Conservation (phyloP, 2,888 invertebrate genomes). For the Acanthosoma haemorrhoidale region DNA sequence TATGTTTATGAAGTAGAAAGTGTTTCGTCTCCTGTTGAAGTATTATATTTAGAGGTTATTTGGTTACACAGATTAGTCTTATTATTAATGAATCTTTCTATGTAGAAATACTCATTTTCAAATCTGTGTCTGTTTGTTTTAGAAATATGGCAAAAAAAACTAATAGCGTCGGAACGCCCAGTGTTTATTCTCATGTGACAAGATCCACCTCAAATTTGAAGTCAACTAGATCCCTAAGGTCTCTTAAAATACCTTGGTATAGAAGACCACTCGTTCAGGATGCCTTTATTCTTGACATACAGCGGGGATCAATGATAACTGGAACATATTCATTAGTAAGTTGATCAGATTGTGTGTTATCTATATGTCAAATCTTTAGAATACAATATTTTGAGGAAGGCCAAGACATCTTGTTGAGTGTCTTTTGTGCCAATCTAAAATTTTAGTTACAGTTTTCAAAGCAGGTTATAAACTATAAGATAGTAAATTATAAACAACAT, state of each 20-base stretch:
- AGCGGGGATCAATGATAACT: constrained; percentile 72
- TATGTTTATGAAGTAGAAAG: too few species aligned
- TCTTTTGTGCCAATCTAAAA: too few species aligned
- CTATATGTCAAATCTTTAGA: neutral
- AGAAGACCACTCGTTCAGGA: constrained; percentile 76
- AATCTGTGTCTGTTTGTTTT: neutral
- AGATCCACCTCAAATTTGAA: constrained; percentile 75
- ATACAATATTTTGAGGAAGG: too few species aligned
- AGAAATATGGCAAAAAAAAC: constrained; percentile 60
- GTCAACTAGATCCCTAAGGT: constrained; percentile 72
- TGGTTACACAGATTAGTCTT: neutral
- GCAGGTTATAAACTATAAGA: too few species aligned
- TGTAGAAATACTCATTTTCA: neutral
- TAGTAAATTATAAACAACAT: too few species aligned
- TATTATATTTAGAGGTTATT: neutral
- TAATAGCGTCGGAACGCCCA: constrained; percentile 80
- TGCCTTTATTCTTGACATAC: constrained; percentile 75
- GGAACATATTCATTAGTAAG: constrained; percentile 74
- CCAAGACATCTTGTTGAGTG: too few species aligned
- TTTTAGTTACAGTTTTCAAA: too few species aligned
- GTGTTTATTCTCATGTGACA: constrained; percentile 83
- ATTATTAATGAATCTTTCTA: neutral
- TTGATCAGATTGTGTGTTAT: constrained; percentile 35
- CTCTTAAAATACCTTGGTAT: constrained; percentile 78
- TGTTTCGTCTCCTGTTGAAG: too few species aligned